Evolutionary conservation across 2,888 invertebrate species (phyloP).

Genomic region (Schizaphis graminum): DNA sequence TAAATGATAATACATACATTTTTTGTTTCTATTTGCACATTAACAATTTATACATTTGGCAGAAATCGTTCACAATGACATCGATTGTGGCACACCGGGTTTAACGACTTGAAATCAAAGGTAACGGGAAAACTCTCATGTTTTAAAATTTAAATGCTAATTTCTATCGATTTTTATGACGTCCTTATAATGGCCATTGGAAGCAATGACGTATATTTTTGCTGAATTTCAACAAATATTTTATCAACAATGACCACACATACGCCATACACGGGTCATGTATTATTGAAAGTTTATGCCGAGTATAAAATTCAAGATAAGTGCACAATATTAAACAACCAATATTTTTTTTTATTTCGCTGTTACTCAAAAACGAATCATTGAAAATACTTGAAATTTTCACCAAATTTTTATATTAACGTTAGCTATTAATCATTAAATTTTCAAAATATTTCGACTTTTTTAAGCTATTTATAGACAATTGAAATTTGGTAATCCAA

Average conservation of each 20-base stretch:
- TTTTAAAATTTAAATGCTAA: no score
- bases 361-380: no score
- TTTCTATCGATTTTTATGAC: not conserved
- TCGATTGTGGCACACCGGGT: not conserved
- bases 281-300: not conserved
- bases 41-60: not conserved
- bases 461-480: no score
- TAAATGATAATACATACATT: not conserved
- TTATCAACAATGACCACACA: not conserved
- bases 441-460: no score
- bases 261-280: not conserved
- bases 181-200: no score
- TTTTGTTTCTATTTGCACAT: no score
- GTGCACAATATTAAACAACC: not conserved
- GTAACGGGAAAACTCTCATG: not conserved
- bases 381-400: no score
- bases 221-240: not conserved
- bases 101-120: not conserved
- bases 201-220: not conserved
- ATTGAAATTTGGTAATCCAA: no score
- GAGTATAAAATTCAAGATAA: not conserved
- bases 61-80: not conserved
- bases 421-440: no score
- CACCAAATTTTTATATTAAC: no score
- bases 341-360: no score